Base-by-base conservation (phyloP, 2,113 vertebrate species). In the Glaucidium brasilianum region DNA sequence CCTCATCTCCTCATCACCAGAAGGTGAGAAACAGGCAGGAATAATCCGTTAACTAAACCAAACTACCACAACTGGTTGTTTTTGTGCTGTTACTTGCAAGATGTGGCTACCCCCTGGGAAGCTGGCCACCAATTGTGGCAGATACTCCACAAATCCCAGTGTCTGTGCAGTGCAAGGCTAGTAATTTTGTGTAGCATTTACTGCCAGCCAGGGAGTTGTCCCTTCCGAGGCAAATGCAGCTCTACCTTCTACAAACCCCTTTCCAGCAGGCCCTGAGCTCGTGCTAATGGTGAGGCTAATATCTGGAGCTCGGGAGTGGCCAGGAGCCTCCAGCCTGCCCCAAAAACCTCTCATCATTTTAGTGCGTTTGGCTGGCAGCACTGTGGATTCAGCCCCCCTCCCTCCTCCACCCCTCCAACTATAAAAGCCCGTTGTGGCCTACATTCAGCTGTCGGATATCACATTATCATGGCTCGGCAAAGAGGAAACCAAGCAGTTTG, bases 401-500 rank as follows among this genome's bases (percentile, higher is more conserved):
- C 83, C 43, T 93, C 52, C 32, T 78, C 69, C 89, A 76, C 47
- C 73, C 59, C 75, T 93, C 76, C 88, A 74, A 79, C 94, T 93
- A 50, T 91, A 94, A 72, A 77, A 96, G 82, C 82, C 88, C 47
- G 85, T 77, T 88, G 87, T 93, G 93, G 93, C 91, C 95, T 92
- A 96, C 86, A 96, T 94, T 97, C 96, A 95, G 92, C 94, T 94
- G 94, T 93, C 53, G 47, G 92, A 86, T 96, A 96, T 95, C 92
- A 96, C 90, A 68, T 97, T 96, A 90, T 96, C 88, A 43, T 95
- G 92, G 96, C 94, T 95, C 73, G 67, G 92, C 94, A 94, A 94
- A 96, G 95, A 96, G 94, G 96, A 95, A 97, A 96, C 64, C 77
- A 76, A 94, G 90, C 86, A 97, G 94, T 96, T 97, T 96, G 93